Evolutionary conservation across 1,140 invertebrate genomes (phyloP), one percentile per base, ranked within the genome.

Genomic region (Formica exsecta): DNA sequence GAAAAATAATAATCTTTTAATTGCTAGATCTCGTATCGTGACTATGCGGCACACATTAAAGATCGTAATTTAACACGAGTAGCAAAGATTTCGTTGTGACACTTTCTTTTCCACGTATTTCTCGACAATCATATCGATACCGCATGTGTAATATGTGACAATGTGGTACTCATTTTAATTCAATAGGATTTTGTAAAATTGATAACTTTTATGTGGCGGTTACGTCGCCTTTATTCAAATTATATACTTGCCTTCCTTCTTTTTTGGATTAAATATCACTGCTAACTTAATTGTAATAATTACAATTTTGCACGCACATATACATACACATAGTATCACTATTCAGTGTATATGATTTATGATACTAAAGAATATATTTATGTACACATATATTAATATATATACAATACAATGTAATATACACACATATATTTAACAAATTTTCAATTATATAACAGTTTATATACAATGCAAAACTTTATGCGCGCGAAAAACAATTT

Each of bases 1-100:
- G 54, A 75, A 86, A 86, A 75, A 61, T 61, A 62, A 48, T 25
- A n/a, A 88, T 65, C 4, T 76, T 77, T 89, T 89, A 75, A 81
- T 73, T 81, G 25, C 4, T 0, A 41, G 81, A 88, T 89, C 16
- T 51, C 9, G 54, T 88, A 88, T 86, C 70, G 19, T 9, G 8
- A 8, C 11, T 3, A 66, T 11, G 41, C 41, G 65, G 57, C 74
- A 74, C 68, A 76, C 85, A 70, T 61, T 44, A 38, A 64, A 59
- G 25, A 87, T 73, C 8, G 48, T 41, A 70, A 66, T 70, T 81
- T 41, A 22, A 29, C n/a, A 41, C 44, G 16, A 80, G 22, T 32
- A 59, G 19, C 25, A 59, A 44, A 44, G 19, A 73, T 81, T 9
- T 41, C 19, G 6, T 22, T 32, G 2, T 13, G 9, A 25, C 8